A percentile compares a stretch with the other conserved stretches of the same genome.
Conservation (phyloP, 2,113 vertebrate genomes). For the Malurus melanocephalus region DNA sequence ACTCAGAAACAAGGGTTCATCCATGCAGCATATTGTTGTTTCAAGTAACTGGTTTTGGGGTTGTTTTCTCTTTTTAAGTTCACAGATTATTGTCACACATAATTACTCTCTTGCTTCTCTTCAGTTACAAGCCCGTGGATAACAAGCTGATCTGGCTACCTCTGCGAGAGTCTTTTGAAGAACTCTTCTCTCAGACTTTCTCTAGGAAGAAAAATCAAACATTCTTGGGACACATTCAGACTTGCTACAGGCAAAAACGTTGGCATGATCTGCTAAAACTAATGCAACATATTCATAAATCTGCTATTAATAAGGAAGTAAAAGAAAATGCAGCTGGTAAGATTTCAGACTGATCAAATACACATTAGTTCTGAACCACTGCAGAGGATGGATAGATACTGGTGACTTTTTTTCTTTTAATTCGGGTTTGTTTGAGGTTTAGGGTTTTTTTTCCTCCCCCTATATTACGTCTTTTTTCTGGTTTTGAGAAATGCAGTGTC, state of each 20-base stretch:
- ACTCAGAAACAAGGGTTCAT: neutral
- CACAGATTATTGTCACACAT: neutral
- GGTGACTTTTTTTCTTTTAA: neutral
- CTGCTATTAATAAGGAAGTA: conserved; percentile 82
- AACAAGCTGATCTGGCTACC: conserved; percentile 90
- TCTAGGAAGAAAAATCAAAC: conserved; percentile 94
- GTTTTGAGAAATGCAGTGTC: neutral
- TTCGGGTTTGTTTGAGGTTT: neutral
- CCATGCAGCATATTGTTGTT: neutral
- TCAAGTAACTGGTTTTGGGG: neutral
- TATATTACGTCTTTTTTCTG: neutral
- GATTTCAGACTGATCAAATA: neutral
- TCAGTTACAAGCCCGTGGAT: conserved; percentile 94
- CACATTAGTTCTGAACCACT: neutral
- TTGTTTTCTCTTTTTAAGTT: neutral
- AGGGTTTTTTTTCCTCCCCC: fast-evolving
- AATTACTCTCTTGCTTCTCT: neutral
- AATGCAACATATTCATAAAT: conserved; percentile 95
- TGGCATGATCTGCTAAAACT: conserved; percentile 93
- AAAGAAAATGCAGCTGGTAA: conserved; percentile 82
- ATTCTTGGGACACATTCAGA: conserved; percentile 94
- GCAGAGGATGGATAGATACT: neutral
- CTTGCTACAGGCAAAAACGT: conserved; percentile 91
- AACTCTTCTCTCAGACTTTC: conserved; percentile 93
- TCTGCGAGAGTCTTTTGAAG: conserved; percentile 91